Evolutionary conservation across 2,113 vertebrate species (phyloP), one percentile per base, ranked within the genome.

Genomic region (Microcebus griseorufus): DNA sequence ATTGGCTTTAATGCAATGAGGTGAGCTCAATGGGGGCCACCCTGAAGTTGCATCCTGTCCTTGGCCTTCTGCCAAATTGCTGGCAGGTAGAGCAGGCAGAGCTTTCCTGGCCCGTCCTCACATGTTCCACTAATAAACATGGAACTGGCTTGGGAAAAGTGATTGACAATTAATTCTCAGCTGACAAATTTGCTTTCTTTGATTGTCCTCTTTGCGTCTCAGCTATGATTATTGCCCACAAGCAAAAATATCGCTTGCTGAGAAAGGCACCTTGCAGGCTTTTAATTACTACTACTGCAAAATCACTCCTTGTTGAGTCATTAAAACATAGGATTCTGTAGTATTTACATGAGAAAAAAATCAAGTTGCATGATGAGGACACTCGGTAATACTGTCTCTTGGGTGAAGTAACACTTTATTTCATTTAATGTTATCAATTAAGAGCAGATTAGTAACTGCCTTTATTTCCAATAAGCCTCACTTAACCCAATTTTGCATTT

Each of bases 1-100:
- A 81, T 70, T 67, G 65, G 55, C 88, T 88, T 92, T 58, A 42
- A 2, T 75, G 17, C 14, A 29, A 9, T 58, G 85, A 98, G 81
- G 81, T 79, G 8, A 95, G 27, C 70, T 94, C 73, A 78, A 45
- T 62, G 76, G 78, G 64, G 88, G 81, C 93, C 94, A 94, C 96
- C 88, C 91, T 94, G 94, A 88, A 81, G 51, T 73, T 90, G 51
- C 0, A 3, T 53, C 32, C 67, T 85, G 32, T 48, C 32, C 37
- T 90, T 90, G 87, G 81, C 84, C 39, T 62, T 62, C 51, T 39
- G 48, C 80, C 37, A 1, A 81, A 8, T 85, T 29, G 45, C 90
- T 45, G 1, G 76, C 55, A 55, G 53, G 51, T 29, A 16, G 29
- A 45, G 22, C 22, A 27, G 69, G 17, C 27, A n/a, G 34, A 23